Conservation (phyloP, 1,140 invertebrate species). For the Euwallacea fornicatus region DNA sequence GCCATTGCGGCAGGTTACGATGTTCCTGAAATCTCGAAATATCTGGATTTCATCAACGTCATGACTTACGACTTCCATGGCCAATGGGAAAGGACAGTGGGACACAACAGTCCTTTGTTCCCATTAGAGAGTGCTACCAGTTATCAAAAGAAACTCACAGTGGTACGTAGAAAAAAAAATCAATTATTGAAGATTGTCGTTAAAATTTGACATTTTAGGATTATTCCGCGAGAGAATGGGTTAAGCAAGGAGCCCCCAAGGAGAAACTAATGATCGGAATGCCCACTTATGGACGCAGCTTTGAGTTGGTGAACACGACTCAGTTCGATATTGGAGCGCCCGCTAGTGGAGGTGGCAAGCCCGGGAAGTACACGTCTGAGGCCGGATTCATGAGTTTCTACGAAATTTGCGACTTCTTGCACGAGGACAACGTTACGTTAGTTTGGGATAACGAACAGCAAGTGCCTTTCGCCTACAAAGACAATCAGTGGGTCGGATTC, state of each 20-base stretch:
- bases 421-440: conserved; percentile 87
- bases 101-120: conserved; percentile 89
- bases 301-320: conserved; percentile 84
- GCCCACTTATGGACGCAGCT: conserved; percentile 93
- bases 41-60: conserved; percentile 90
- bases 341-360: conserved; percentile 79
- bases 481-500: conserved; percentile 94
- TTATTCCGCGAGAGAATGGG: conserved; percentile 89
- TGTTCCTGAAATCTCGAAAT: conserved; percentile 91
- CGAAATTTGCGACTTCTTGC: conserved; percentile 92
- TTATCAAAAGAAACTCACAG: conserved; percentile 88
- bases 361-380: conserved; percentile 85
- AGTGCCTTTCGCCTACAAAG: conserved; percentile 89
- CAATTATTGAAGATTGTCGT: no score
- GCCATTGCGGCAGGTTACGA: conserved; percentile 93
- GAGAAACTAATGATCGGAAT: conserved; percentile 95
- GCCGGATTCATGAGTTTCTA: conserved; percentile 92
- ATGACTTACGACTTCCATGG: conserved; percentile 97
- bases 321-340: conserved; percentile 93
- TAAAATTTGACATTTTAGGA: conserved; percentile 61
- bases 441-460: conserved; percentile 97
- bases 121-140: conserved; percentile 85
- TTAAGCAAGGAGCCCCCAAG: conserved; percentile 90
- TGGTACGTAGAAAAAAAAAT: conserved; percentile 56
- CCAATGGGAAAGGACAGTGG: conserved; percentile 89